Evolutionary conservation across 2,797 vertebrate genomes (phyloP).

Genomic region (Microctenopoma lineatum): DNA sequence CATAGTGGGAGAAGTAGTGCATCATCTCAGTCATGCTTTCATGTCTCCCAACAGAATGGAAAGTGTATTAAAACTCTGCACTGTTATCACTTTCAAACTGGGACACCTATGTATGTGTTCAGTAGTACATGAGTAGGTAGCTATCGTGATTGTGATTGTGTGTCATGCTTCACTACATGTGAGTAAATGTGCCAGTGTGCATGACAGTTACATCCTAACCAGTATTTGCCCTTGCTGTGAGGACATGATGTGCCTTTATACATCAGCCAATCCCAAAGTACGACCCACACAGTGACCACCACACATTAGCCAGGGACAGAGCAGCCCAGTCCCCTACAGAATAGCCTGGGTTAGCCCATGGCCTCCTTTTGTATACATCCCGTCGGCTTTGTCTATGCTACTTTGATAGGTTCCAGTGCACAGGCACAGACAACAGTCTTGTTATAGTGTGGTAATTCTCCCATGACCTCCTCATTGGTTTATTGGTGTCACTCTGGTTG

Average conservation of each 20-base stretch:
- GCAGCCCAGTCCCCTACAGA: slow-evolving; percentile 54
- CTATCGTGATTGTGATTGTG: not conserved
- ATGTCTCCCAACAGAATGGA: not conserved
- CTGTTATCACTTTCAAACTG: not conserved
- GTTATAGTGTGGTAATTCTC: slow-evolving; percentile 75
- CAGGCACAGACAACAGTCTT: slow-evolving; percentile 75
- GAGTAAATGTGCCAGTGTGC: slow-evolving; percentile 42
- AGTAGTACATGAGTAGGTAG: not conserved
- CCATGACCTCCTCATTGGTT: slow-evolving; percentile 72
- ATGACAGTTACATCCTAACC: slow-evolving; percentile 53
- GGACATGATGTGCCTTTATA: slow-evolving; percentile 70
- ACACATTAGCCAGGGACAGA: slow-evolving; percentile 58
- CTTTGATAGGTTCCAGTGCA: slow-evolving; percentile 77
- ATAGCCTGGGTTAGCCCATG: slow-evolving; percentile 59
- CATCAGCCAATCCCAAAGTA: slow-evolving; percentile 57
- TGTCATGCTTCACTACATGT: slow-evolving; percentile 38
- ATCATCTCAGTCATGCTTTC: slow-evolving; percentile 1
- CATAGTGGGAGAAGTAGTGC: slow-evolving; percentile 12
- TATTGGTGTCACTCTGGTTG: slow-evolving; percentile 58
- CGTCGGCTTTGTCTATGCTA: slow-evolving; percentile 77
- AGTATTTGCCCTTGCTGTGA: slow-evolving; percentile 56
- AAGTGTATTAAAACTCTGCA: not conserved
- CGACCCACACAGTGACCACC: slow-evolving; percentile 64
- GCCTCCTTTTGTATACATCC: slow-evolving; percentile 82
- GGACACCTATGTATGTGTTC: slow-evolving; percentile 8